These are phyloP conservation scores for Andinoacara biseriatus DNA, from an alignment of 2,113 vertebrate genomes.

Conservation along the genomic window DNA sequence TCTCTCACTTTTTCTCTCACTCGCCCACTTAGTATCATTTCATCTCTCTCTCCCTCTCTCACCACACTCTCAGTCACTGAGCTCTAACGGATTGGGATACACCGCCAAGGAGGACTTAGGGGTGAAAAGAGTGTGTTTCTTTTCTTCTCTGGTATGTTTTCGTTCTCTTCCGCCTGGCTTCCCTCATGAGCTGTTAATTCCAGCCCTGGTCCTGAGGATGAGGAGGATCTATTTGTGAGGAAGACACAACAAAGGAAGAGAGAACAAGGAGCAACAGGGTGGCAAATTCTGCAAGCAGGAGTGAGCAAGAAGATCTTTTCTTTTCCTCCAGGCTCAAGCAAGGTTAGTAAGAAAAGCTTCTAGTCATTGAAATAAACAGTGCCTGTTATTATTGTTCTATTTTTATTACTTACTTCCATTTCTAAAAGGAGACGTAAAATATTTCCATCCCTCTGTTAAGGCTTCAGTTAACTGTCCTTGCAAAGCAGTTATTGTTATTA, in stretches of 20 bases:
- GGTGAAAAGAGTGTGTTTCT: slow-evolving; percentile 65
- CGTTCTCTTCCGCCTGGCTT: slow-evolving; percentile 57
- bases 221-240: slow-evolving; percentile 65
- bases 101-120: slow-evolving; percentile 68
- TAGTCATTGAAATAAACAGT: slow-evolving; percentile 39
- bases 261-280: slow-evolving; percentile 72
- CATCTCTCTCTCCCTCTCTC: slow-evolving; percentile 46
- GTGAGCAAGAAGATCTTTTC: slow-evolving; percentile 42
- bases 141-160: slow-evolving; percentile 61
- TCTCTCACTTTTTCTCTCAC: slow-evolving; percentile 51
- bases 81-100: slow-evolving; percentile 73
- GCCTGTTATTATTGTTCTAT: slow-evolving; percentile 1
- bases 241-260: slow-evolving; percentile 60
- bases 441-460: slow-evolving; percentile 3
- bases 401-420: slow-evolving; percentile 33
- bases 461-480: slow-evolving; percentile 11
- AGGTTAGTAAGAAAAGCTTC: slow-evolving; percentile 64
- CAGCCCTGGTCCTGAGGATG: slow-evolving; percentile 55
- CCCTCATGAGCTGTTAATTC: slow-evolving; percentile 61
- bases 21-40: slow-evolving; percentile 65
- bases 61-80: slow-evolving; percentile 55
- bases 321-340: slow-evolving; percentile 43
- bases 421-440: neutral
- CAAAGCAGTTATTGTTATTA: neutral
- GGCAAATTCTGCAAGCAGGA: slow-evolving; percentile 55